A percentile compares a stretch with the other conserved stretches of the same genome.
Evolutionary conservation across 1,140 invertebrate species (phyloP).

Genomic region (Helicoverpa armigera): DNA sequence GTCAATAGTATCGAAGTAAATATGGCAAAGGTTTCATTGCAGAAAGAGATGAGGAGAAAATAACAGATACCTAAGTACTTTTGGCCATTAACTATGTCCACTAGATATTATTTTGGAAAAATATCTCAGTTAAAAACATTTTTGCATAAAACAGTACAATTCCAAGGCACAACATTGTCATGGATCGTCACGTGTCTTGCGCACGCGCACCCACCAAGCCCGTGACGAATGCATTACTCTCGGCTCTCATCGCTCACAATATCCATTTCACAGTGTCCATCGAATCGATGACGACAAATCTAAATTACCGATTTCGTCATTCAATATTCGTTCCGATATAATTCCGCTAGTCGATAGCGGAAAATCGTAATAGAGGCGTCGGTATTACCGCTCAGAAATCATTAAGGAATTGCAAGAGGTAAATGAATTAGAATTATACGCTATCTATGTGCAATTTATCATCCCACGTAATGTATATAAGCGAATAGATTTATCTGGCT

Average conservation of each 20-base stretch:
- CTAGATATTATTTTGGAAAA: not conserved
- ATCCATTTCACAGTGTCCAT: slow-evolving; percentile 72
- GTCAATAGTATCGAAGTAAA: no score
- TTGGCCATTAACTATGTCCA: not conserved
- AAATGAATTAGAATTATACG: slow-evolving; percentile 47
- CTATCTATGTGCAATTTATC: slow-evolving; percentile 35
- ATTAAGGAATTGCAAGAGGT: slow-evolving; percentile 41
- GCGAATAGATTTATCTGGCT: not conserved
- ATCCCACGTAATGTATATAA: not conserved
- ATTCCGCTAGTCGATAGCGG: slow-evolving; percentile 72
- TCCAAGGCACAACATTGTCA: slow-evolving; percentile 43
- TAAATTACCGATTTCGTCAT: slow-evolving; percentile 80
- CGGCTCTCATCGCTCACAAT: slow-evolving; percentile 75
- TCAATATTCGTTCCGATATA: slow-evolving; percentile 82
- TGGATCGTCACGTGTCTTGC: slow-evolving; percentile 58
- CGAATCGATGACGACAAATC: slow-evolving; percentile 73
- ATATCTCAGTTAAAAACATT: not conserved
- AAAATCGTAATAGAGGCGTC: slow-evolving; percentile 57
- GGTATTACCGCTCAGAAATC: slow-evolving; percentile 40
- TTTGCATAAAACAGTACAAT: slow-evolving; percentile 16
- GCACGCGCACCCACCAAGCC: slow-evolving; percentile 58
- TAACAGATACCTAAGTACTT: no score
- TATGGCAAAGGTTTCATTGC: no score
- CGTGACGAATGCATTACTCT: slow-evolving; percentile 78
- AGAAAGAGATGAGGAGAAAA: no score